Evolutionary conservation across 1,140 invertebrate genomes (phyloP).

Genomic region (Drosophila sechellia): DNA sequence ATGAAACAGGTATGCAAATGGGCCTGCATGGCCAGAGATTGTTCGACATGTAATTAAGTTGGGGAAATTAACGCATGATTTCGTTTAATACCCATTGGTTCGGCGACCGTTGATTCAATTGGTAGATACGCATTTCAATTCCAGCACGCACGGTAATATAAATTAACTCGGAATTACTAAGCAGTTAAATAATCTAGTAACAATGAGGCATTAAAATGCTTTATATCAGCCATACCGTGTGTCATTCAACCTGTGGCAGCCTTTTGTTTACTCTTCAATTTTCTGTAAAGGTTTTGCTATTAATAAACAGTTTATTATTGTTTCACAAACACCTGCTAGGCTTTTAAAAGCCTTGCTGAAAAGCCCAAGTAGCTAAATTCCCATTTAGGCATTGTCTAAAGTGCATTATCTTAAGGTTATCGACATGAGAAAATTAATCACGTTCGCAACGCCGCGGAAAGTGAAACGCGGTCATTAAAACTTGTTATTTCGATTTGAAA

Average conservation of each 20-base stretch:
- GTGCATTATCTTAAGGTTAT: constrained; percentile 3
- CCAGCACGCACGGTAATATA: too few species aligned
- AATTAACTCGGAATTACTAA: not conserved
- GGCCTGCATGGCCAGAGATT: constrained; percentile 12
- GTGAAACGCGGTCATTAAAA: constrained; percentile 2
- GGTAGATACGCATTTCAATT: not conserved
- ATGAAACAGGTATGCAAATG: constrained; percentile 36
- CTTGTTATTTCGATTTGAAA: constrained; percentile 42
- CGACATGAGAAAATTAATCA: constrained; percentile 17
- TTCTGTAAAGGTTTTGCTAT: constrained; percentile 6
- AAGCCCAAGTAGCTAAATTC: constrained; percentile 3
- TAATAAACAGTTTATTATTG: constrained; percentile 15
- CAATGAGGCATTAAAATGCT: not conserved
- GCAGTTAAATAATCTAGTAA: not conserved
- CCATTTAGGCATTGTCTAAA: not conserved
- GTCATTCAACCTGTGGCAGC: constrained; percentile 11
- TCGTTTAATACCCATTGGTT: constrained; percentile 14
- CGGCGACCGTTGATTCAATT: not conserved
- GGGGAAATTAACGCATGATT: constrained; percentile 47
- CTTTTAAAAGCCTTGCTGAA: constrained; percentile 3
- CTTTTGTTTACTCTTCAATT: not conserved
- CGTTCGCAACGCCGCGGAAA: constrained; percentile 11
- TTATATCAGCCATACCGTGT: not conserved
- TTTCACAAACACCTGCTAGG: constrained; percentile 15
- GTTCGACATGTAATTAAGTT: constrained; percentile 47